Evolutionary conservation across 2,113 vertebrate species (phyloP), one percentile per base, ranked within the genome.

Genomic region (Gavialis gangeticus): DNA sequence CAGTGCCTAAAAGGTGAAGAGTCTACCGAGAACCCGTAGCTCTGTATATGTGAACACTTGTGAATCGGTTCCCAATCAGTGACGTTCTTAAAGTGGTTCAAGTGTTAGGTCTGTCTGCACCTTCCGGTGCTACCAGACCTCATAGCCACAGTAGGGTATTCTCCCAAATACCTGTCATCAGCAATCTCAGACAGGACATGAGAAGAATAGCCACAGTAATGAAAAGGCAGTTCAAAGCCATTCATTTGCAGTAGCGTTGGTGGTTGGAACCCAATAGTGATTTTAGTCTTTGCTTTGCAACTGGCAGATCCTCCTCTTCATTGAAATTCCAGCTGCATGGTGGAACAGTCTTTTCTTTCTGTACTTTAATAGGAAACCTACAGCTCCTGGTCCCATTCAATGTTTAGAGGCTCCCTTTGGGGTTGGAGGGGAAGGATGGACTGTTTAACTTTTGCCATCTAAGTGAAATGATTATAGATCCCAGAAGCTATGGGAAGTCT

Each of bases 371-470:
- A 16, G 3, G 4, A 79, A 75, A 59, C 80, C 93, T 17, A 30
- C n/a, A 8, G 56, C 82, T 46, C n/a, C 24, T 37, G 2, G 3
- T 30, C 83, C 79, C 54, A 73, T 85, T 85, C 75, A 0, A 0
- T 55, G 6, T 62, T 56, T 63, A 5, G 67, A 75, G 55, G 24
- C 69, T 89, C 17, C 76, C 14, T 37, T 64, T 80, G 46, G 46
- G 37, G 17, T 56, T 59, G 75, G 75, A 87, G 83, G 58, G 30
- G 8, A 46, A 46, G 46, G 46, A 9, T 79, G 56, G 57, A 12
- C 25, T 67, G 6, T 67, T 83, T 54, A 30, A 55, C 5, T 69
- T 88, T 57, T 57, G 58, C 0, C 22, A 0, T 85, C n/a, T 8
- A 57, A 10, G n/a, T 10, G 0, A 71, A 90, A 92, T 71, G 11